Evolutionary conservation across 2,888 invertebrate genomes (phyloP).

Genomic region (Sinopyrophorus schimmeli): DNA sequence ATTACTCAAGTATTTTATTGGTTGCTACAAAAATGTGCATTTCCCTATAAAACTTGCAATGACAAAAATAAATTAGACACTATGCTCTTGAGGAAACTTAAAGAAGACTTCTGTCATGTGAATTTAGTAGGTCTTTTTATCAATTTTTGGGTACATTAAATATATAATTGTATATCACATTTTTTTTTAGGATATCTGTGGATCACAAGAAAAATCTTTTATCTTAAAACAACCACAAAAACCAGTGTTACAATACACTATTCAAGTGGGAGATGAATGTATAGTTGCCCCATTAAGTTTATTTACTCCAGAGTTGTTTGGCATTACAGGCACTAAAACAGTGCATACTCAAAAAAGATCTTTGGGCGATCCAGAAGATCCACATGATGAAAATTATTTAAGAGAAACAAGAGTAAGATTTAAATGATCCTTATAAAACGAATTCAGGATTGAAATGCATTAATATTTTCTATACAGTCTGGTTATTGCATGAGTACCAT

Average conservation of each 20-base stretch:
- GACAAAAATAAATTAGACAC: slow-evolving; percentile 77
- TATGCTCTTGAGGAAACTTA: slow-evolving; percentile 77
- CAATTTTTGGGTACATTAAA: not conserved
- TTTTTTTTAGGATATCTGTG: slow-evolving; percentile 71
- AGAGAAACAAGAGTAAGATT: slow-evolving; percentile 83
- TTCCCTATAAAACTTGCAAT: slow-evolving; percentile 83
- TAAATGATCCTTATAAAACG: no score
- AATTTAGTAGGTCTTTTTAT: slow-evolving; percentile 63
- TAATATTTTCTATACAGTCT: no score
- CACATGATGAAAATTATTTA: slow-evolving; percentile 89
- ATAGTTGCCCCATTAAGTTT: slow-evolving; percentile 87
- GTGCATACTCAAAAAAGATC: slow-evolving; percentile 72
- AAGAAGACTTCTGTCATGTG: slow-evolving; percentile 89
- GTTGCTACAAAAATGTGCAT: slow-evolving; percentile 86
- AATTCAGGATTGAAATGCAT: no score
- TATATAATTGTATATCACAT: not conserved
- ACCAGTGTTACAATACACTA: slow-evolving; percentile 70
- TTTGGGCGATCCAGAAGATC: slow-evolving; percentile 86
- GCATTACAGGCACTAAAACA: slow-evolving; percentile 77
- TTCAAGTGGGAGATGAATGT: slow-evolving; percentile 89
- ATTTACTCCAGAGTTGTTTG: slow-evolving; percentile 86
- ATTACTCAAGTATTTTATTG: slow-evolving; percentile 88
- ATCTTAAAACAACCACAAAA: slow-evolving; percentile 72
- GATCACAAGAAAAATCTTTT: slow-evolving; percentile 82
- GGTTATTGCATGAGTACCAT: no score